phyloP scores from a whole-genome alignment of 2,113 vertebrate species.

The Sterrhoptilus dennistouni region DNA sequence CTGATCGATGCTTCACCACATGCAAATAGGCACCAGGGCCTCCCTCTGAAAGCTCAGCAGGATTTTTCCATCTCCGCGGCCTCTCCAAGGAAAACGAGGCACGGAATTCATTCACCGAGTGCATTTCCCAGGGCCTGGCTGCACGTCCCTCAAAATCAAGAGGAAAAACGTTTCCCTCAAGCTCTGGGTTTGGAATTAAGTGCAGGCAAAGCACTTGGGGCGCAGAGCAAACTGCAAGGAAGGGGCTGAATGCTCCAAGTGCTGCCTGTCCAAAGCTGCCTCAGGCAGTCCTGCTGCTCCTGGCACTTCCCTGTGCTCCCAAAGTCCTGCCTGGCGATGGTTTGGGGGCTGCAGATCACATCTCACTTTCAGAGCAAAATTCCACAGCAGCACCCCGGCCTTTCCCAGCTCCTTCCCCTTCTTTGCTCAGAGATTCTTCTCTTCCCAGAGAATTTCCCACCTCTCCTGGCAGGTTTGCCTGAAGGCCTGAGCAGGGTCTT shows the following conservation, averaged over 20 bases:
- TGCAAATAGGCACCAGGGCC: neutral
- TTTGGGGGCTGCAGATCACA: neutral
- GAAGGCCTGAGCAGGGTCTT: neutral
- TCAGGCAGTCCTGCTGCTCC: neutral
- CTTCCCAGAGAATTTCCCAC: neutral
- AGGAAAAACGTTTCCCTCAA: neutral
- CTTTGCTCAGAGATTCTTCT: neutral
- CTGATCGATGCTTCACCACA: neutral
- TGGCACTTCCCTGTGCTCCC: neutral
- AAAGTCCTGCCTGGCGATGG: neutral
- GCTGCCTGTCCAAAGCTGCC: neutral
- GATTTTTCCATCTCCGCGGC: neutral
- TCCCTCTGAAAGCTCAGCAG: neutral
- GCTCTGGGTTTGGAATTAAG: neutral
- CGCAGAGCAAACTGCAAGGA: neutral
- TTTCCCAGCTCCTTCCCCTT: neutral
- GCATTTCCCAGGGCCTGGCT: neutral
- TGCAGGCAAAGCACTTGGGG: neutral
- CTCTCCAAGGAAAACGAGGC: neutral
- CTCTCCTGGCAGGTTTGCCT: neutral
- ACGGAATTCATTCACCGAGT: neutral
- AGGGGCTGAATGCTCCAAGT: fast-evolving
- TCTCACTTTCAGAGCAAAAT: fast-evolving
- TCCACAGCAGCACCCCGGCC: neutral
- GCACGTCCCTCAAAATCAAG: neutral